Conservation (phyloP, 1,140 invertebrate genomes). For the Chlorops oryzae region DNA sequence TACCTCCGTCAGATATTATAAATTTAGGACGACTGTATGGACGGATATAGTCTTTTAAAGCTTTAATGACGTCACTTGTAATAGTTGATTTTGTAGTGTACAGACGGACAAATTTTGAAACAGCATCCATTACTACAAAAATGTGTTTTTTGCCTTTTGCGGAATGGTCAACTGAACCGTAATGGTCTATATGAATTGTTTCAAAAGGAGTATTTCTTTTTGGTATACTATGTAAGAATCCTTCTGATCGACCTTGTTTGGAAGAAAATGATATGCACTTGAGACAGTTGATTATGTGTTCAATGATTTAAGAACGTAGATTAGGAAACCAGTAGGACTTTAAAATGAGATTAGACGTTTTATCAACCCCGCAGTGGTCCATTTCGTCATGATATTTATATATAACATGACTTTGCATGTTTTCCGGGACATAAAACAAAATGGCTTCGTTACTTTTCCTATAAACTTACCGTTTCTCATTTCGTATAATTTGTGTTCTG, state of each 20-base stretch:
- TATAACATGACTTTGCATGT: constrained; percentile 19
- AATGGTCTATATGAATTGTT: too few species aligned
- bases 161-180: constrained; percentile 27
- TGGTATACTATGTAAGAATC: constrained; percentile 18
- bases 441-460: not conserved
- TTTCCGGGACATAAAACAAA: constrained; percentile 22
- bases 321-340: constrained; percentile 26
- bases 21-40: constrained; percentile 12
- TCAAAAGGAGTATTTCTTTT: constrained; percentile 22
- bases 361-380: constrained; percentile 23
- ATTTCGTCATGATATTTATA: constrained; percentile 20
- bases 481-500: too few species aligned
- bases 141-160: constrained; percentile 45
- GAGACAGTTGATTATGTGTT: constrained; percentile 17
- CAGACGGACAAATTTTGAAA: constrained; percentile 15
- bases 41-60: constrained; percentile 13
- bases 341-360: constrained; percentile 13
- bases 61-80: constrained; percentile 23
- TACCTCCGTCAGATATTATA: constrained; percentile 26
- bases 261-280: constrained; percentile 22
- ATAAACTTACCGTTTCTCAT: too few species aligned
- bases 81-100: constrained; percentile 9
- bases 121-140: constrained; percentile 45
- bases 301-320: constrained; percentile 21
- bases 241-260: constrained; percentile 17